Conservation (phyloP, 2,113 vertebrate genomes). For the Platycercus adscitus region DNA sequence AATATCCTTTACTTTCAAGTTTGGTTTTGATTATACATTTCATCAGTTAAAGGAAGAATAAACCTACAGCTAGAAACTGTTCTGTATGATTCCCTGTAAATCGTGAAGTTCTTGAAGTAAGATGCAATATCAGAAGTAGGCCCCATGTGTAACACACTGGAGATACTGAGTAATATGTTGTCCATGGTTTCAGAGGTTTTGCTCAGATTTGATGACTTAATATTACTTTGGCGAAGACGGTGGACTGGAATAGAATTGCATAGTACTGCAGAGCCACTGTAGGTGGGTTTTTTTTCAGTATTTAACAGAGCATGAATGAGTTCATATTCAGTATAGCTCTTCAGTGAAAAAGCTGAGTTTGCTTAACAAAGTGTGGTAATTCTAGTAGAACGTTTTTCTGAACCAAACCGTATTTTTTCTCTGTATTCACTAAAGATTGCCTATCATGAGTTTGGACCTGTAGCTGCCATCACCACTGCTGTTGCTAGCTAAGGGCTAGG, state of each 20-base stretch:
- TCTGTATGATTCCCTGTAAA: not conserved
- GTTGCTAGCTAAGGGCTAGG: not conserved
- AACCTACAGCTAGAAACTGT: not conserved
- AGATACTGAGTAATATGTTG: not conserved
- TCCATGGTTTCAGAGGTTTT: not conserved
- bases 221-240: not conserved
- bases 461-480: not conserved
- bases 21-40: not conserved
- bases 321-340: not conserved
- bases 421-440: not conserved
- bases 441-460: not conserved
- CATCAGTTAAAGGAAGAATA: not conserved
- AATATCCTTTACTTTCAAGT: not conserved
- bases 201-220: not conserved
- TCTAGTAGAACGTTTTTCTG: not conserved
- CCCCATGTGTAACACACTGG: not conserved
- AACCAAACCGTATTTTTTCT: not conserved
- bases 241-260: not conserved
- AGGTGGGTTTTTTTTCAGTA: not conserved
- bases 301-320: not conserved
- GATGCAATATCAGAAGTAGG: not conserved
- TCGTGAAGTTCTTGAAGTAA: not conserved
- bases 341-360: not conserved
- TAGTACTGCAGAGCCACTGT: not conserved
- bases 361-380: not conserved